Evolutionary conservation across 2,113 vertebrate species (phyloP).

Genomic region (Salvelinus namaycush): DNA sequence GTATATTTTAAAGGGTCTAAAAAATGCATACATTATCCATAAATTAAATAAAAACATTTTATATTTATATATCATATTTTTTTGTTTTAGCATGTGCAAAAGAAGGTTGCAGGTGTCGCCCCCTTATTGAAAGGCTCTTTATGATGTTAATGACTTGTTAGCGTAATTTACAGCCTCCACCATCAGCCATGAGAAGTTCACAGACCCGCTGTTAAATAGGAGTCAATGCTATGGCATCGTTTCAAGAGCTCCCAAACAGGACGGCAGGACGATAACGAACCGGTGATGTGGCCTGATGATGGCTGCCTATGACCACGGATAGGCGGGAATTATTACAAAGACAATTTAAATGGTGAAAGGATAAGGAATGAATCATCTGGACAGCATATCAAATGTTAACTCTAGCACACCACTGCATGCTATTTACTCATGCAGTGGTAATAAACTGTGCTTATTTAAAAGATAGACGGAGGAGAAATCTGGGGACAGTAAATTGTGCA

Average conservation of each 20-base stretch:
- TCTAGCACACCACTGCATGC: slow-evolving; percentile 65
- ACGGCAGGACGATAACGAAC: slow-evolving; percentile 73
- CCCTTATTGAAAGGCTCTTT: slow-evolving; percentile 71
- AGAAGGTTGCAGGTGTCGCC: slow-evolving; percentile 77
- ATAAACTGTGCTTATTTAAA: slow-evolving; percentile 75
- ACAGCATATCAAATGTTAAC: slow-evolving; percentile 75
- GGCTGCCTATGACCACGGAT: slow-evolving; percentile 63
- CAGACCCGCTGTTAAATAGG: slow-evolving; percentile 72
- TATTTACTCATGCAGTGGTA: slow-evolving; percentile 69
- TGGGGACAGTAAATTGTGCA: slow-evolving; percentile 65
- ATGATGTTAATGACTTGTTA: slow-evolving; percentile 83
- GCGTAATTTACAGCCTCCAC: slow-evolving; percentile 72
- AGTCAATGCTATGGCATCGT: slow-evolving; percentile 69
- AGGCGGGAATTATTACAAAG: slow-evolving; percentile 74
- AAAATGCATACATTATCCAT: slow-evolving; percentile 66
- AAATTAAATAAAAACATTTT: slow-evolving; percentile 77
- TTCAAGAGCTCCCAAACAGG: slow-evolving; percentile 74
- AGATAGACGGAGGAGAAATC: slow-evolving; percentile 72
- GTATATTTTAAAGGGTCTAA: slow-evolving; percentile 59
- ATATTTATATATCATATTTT: too few relatives aligned
- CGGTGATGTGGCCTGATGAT: slow-evolving; percentile 67
- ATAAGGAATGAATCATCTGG: slow-evolving; percentile 77
- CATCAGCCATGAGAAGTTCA: slow-evolving; percentile 76
- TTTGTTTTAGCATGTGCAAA: slow-evolving; percentile 72
- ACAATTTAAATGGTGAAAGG: slow-evolving; percentile 74